These are phyloP conservation scores for Mastigias papua DNA, from an alignment of 30 jellyfish, hydroid and myxozoan genomes.

Conservation along the genomic window DNA sequence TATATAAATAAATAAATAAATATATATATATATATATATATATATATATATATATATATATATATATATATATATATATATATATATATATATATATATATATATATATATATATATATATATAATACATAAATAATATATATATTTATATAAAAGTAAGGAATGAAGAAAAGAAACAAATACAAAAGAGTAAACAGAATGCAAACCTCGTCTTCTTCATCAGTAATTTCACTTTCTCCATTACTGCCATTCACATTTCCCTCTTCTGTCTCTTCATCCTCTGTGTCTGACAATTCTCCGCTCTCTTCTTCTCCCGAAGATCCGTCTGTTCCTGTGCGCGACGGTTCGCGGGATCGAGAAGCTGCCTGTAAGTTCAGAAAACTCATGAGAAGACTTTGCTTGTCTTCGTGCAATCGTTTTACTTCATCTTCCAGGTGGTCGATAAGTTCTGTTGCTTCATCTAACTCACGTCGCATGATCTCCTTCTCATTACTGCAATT, in stretches of 20 bases:
- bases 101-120: no score
- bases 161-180: no score
- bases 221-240: slow-evolving; percentile 55
- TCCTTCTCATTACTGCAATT: slow-evolving; percentile 90
- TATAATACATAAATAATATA: no score
- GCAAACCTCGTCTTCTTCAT: slow-evolving; percentile 71
- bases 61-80: no score
- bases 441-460: slow-evolving; percentile 69
- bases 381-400: slow-evolving; percentile 95
- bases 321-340: slow-evolving; percentile 89
- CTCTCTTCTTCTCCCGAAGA: slow-evolving; percentile 84
- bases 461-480: slow-evolving; percentile 79
- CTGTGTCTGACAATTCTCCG: slow-evolving; percentile 81
- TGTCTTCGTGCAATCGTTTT: slow-evolving; percentile 93
- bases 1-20: no score
- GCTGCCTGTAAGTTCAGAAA: slow-evolving; percentile 98
- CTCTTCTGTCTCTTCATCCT: slow-evolving; percentile 59
- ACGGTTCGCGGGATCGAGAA: slow-evolving; percentile 88
- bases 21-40: no score
- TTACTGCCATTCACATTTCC: slow-evolving; percentile 1
- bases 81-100: no score
- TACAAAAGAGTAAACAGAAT: not conserved
- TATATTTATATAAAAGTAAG: no score
- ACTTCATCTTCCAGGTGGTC: slow-evolving; percentile 95
- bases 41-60: no score